These are phyloP conservation scores for Gymnogyps californianus DNA, from an alignment of 2,113 vertebrate species.

Conservation along the genomic window DNA sequence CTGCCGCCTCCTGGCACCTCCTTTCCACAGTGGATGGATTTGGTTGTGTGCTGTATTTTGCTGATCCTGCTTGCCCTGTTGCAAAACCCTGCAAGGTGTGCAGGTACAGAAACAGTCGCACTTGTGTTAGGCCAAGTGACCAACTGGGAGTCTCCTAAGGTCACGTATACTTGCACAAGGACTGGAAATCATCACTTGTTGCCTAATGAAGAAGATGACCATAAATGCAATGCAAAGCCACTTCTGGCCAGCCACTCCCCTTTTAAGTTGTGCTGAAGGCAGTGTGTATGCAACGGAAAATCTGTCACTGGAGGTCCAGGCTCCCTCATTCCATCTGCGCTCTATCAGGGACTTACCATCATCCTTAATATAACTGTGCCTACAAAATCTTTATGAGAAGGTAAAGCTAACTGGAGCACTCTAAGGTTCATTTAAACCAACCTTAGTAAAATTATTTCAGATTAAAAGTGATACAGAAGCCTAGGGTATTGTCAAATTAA, in stretches of 20 bases:
- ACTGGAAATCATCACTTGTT: background rate
- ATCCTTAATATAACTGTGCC: background rate
- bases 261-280: background rate
- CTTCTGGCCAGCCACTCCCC: background rate
- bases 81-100: background rate
- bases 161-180: background rate
- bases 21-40: background rate
- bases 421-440: background rate
- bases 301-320: background rate
- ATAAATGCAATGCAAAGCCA: background rate
- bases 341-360: background rate
- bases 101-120: background rate
- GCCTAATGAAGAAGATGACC: background rate
- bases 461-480: background rate
- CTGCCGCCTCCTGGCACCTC: background rate
- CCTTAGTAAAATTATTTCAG: background rate
- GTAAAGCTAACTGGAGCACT: background rate
- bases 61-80: background rate
- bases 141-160: background rate
- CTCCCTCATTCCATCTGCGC: background rate
- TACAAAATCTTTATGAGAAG: background rate
- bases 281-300: background rate
- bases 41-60: background rate
- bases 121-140: background rate
- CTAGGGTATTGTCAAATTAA: background rate